Conservation (phyloP, 30 jellyfish, hydroid and myxozoan genomes). For the Turritopsis dohrnii region DNA sequence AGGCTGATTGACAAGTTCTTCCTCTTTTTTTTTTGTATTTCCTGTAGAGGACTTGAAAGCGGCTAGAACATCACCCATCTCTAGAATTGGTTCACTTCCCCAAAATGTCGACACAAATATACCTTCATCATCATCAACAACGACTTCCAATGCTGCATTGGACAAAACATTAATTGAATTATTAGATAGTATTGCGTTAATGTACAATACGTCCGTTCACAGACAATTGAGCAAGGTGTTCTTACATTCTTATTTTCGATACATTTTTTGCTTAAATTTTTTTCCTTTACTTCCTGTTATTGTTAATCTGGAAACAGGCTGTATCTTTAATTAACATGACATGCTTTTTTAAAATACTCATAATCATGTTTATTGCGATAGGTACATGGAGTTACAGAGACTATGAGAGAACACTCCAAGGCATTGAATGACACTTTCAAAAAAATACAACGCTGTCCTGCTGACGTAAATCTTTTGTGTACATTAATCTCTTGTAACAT, state of each 20-base stretch:
- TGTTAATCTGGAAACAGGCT: too few relatives aligned
- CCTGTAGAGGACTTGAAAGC: constrained; percentile 76
- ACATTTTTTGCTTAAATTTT: background rate
- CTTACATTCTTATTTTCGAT: background rate
- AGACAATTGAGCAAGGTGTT: constrained; percentile 80
- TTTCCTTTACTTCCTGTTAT: too few relatives aligned
- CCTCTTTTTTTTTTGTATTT: too few relatives aligned
- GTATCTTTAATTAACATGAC: too few relatives aligned
- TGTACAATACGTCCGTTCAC: constrained; percentile 88
- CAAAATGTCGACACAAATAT: background rate
- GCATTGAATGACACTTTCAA: constrained; percentile 80
- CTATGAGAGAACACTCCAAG: constrained; percentile 92
- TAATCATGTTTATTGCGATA: too few relatives aligned
- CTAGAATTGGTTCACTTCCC: constrained; percentile 25
- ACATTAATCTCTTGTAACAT: background rate
- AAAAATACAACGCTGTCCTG: constrained; percentile 69
- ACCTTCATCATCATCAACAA: constrained; percentile 21
- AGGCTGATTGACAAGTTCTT: too few relatives aligned
- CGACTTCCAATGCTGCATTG: constrained; percentile 26
- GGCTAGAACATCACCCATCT: constrained; percentile 63
- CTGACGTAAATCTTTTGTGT: constrained; percentile 80
- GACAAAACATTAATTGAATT: constrained; percentile 77
- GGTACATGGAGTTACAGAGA: constrained; percentile 96
- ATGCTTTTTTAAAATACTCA: too few relatives aligned
- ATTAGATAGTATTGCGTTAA: constrained; percentile 64